Evolutionary conservation across 2,888 invertebrate species (phyloP).

Genomic region (Oligia fasciuncula): DNA sequence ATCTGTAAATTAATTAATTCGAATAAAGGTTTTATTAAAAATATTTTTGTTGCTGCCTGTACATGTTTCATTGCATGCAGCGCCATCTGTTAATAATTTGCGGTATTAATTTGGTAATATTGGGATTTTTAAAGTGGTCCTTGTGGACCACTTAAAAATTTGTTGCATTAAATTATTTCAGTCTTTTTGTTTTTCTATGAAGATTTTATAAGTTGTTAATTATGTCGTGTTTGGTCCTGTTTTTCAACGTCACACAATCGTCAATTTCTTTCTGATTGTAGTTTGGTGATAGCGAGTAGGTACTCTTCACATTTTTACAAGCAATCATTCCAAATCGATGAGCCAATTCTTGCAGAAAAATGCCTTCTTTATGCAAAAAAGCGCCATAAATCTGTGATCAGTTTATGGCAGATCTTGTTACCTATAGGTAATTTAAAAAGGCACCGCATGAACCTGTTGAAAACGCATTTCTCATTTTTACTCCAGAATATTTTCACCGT

Average conservation of each 20-base stretch:
- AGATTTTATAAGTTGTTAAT: neutral
- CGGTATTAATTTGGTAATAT: neutral
- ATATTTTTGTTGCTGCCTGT: constrained; percentile 40
- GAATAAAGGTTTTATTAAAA: constrained; percentile 62
- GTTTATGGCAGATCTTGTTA: neutral
- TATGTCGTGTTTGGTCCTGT: neutral
- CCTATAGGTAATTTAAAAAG: neutral
- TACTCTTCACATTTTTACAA: neutral
- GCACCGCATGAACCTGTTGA: neutral
- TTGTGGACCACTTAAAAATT: neutral
- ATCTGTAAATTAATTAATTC: constrained; percentile 77
- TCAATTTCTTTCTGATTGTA: neutral
- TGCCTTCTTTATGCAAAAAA: neutral
- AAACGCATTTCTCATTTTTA: neutral
- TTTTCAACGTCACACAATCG: neutral
- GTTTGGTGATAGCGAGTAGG: neutral
- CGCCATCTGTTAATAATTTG: constrained; percentile 69
- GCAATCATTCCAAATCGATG: neutral
- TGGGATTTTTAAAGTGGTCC: too few relatives aligned
- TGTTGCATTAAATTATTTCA: neutral
- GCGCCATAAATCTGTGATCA: neutral
- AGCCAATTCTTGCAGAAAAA: neutral
- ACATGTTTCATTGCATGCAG: constrained; percentile 38
- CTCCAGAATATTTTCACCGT: neutral
- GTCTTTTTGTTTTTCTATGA: too few relatives aligned